These are phyloP conservation scores for Gavialis gangeticus DNA, from an alignment of 2,113 vertebrate species.

Conservation along the genomic window DNA sequence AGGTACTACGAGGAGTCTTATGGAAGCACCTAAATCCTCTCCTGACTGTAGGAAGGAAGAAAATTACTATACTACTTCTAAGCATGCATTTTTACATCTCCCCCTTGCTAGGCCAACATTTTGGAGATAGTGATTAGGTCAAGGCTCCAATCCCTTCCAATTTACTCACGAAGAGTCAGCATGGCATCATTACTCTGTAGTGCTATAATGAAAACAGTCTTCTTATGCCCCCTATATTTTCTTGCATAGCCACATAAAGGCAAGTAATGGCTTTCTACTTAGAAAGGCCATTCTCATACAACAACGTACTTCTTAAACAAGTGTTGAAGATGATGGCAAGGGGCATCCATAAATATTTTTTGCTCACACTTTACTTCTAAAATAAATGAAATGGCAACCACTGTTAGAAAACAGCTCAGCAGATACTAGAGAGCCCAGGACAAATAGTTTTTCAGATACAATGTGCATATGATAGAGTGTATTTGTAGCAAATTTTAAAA, in stretches of 20 bases:
- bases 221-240: background rate
- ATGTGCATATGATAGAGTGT: background rate
- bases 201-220: background rate
- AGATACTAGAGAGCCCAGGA: background rate
- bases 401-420: background rate
- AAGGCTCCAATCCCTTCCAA: accelerated
- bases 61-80: background rate
- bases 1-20: background rate
- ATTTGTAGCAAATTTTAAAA: constrained; percentile 14
- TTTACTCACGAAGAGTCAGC: accelerated
- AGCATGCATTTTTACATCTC: background rate
- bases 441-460: background rate
- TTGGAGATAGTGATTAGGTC: background rate
- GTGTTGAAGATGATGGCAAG: background rate
- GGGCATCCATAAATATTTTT: background rate
- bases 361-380: background rate
- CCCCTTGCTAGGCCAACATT: background rate
- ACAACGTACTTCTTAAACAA: background rate
- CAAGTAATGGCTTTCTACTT: background rate
- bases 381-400: background rate
- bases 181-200: background rate
- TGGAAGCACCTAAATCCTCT: background rate
- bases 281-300: background rate
- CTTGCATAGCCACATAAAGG: background rate
- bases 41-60: background rate